These are phyloP conservation scores for Pionites leucogaster DNA, from an alignment of 2,113 vertebrate species.

Conservation along the genomic window DNA sequence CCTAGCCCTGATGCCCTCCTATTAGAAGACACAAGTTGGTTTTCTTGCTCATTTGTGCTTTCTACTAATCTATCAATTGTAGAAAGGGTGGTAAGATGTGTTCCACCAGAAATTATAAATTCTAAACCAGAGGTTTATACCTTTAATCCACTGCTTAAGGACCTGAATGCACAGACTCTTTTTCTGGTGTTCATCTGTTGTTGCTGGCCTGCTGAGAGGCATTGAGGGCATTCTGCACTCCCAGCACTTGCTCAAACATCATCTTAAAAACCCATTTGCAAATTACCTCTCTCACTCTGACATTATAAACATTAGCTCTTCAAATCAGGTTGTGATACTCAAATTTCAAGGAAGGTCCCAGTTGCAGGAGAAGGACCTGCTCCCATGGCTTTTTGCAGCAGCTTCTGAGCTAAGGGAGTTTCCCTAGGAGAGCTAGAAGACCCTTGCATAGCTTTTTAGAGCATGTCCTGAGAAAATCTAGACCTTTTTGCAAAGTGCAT, in stretches of 20 bases:
- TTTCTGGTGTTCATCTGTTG: not conserved
- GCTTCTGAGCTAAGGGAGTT: not conserved
- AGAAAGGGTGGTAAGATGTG: not conserved
- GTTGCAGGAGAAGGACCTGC: accelerated
- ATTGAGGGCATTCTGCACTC: not conserved
- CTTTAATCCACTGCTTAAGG: not conserved
- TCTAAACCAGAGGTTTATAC: not conserved
- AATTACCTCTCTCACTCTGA: not conserved
- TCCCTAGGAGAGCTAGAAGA: not conserved
- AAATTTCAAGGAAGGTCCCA: not conserved
- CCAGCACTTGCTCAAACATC: not conserved
- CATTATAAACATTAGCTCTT: not conserved
- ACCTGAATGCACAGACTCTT: not conserved
- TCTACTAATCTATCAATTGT: not conserved
- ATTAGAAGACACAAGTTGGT: not conserved
- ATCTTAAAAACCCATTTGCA: not conserved
- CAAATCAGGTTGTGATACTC: not conserved
- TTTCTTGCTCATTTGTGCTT: not conserved
- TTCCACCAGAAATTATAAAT: not conserved
- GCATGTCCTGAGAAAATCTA: not conserved
- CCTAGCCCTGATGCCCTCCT: not conserved
- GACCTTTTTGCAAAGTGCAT: not conserved
- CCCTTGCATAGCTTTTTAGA: not conserved
- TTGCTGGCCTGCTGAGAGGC: not conserved
- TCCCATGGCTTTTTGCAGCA: not conserved